phyloP scores from a whole-genome alignment of 2,888 invertebrate genomes.

The Seira musarum region DNA sequence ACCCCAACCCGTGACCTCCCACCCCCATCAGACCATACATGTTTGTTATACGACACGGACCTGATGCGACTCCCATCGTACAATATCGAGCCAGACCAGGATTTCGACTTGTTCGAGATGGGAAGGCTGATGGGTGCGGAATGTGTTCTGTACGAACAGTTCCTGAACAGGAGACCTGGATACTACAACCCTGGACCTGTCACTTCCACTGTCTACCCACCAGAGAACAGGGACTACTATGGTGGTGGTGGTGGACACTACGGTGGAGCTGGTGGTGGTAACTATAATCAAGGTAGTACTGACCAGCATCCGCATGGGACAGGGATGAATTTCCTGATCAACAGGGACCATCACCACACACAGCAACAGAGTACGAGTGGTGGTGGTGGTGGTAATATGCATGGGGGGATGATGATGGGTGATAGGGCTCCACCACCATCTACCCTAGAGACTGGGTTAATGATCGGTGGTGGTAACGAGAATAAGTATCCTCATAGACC shows the following conservation, averaged over 20 bases:
- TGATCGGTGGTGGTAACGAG: conserved; percentile 32
- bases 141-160: conserved; percentile 61
- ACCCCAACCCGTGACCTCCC: conserved; percentile 24
- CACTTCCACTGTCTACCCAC: conserved; percentile 21
- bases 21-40: conserved; percentile 48
- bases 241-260: conserved; percentile 1
- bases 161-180: conserved; percentile 35
- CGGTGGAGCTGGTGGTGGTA: background rate
- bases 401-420: background rate
- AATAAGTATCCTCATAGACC: background rate
- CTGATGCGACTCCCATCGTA: conserved; percentile 59
- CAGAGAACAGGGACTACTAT: conserved; percentile 25
- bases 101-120: conserved; percentile 67
- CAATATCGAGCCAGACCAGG: conserved; percentile 62
- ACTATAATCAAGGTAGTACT: background rate
- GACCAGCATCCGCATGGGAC: conserved; percentile 28
- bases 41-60: conserved; percentile 65
- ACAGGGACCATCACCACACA: no score
- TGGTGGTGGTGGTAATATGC: background rate
- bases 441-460: conserved; percentile 44
- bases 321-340: conserved; percentile 28
- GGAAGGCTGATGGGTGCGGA: conserved; percentile 65
- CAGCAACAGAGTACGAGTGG: conserved; percentile 25
- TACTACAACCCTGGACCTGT: conserved; percentile 32
- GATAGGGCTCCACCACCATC: conserved; percentile 17